phyloP scores from a whole-genome alignment of 1,140 invertebrate genomes.

The Apis cerana region DNA sequence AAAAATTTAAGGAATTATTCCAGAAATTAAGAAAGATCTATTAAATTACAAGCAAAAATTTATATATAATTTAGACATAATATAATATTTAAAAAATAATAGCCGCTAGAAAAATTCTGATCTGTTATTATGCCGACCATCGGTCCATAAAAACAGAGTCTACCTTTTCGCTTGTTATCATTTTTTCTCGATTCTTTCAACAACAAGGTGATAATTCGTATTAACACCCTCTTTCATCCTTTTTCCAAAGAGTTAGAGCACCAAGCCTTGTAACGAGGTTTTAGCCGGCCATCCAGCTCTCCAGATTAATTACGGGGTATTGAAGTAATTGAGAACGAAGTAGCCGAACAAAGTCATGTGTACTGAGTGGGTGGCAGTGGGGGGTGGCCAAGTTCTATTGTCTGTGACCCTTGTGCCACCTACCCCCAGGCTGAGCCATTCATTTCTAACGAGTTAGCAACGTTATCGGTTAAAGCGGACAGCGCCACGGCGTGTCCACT shows the following conservation, averaged over 20 bases:
- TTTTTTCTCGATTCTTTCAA: not conserved
- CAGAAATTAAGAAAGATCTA: too few species aligned
- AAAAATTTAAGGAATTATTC: too few species aligned
- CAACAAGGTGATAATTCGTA: not conserved
- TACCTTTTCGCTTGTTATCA: not conserved
- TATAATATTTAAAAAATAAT: too few species aligned
- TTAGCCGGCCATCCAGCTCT: conserved; percentile 48
- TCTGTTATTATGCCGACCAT: too few species aligned
- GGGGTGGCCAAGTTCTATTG: conserved; percentile 36
- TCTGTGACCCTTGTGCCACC: conserved; percentile 41
- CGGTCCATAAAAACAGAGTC: too few species aligned
- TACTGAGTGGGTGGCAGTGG: too few species aligned
- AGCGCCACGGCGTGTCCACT: conserved; percentile 67
- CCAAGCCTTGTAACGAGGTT: conserved; percentile 38
- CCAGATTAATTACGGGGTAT: conserved; percentile 65
- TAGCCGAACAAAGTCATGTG: conserved; percentile 46
- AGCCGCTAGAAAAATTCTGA: too few species aligned
- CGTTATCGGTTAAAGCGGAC: conserved; percentile 70
- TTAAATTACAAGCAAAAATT: too few species aligned
- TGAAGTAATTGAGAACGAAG: conserved; percentile 61
- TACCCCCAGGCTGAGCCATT: conserved; percentile 53
- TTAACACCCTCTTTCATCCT: not conserved
- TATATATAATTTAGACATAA: too few species aligned
- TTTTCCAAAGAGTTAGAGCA: not conserved
- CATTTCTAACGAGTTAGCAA: conserved; percentile 75